Conservation (phyloP, 2,888 invertebrate species). For the Diarsia mendica region DNA sequence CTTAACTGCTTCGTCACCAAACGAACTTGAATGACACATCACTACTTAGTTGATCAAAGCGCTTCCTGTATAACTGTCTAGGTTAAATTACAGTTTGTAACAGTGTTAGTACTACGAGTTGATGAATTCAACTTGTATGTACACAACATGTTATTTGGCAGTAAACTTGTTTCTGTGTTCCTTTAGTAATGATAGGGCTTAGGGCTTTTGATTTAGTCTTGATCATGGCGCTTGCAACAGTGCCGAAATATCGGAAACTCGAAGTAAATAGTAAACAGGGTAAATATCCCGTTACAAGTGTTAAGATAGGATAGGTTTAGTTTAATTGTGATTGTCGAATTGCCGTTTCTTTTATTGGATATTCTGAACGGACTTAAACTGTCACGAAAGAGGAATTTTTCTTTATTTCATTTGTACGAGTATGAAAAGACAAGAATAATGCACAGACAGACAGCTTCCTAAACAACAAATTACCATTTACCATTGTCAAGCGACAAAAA, state of each 20-base stretch:
- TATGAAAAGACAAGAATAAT: not conserved
- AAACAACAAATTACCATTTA: slow-evolving; percentile 8
- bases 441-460: not conserved
- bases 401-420: not conserved
- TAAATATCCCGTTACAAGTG: no score
- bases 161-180: slow-evolving; percentile 4
- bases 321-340: not conserved
- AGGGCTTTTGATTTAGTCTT: no score
- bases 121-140: slow-evolving; percentile 27
- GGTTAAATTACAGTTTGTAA: slow-evolving; percentile 60
- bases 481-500: not conserved
- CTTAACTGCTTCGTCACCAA: slow-evolving; percentile 51
- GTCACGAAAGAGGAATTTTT: not conserved
- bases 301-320: not conserved
- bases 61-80: slow-evolving; percentile 46
- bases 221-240: no score
- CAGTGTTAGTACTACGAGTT: slow-evolving; percentile 37
- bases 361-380: not conserved
- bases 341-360: not conserved
- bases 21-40: slow-evolving; percentile 52
- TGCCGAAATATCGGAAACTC: no score
- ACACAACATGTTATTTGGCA: slow-evolving; percentile 24
- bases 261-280: no score
- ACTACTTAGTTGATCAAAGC: slow-evolving; percentile 61
- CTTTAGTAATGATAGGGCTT: not conserved